Conservation (phyloP, 1,140 invertebrate species). For the Drosophila seguyi region DNA sequence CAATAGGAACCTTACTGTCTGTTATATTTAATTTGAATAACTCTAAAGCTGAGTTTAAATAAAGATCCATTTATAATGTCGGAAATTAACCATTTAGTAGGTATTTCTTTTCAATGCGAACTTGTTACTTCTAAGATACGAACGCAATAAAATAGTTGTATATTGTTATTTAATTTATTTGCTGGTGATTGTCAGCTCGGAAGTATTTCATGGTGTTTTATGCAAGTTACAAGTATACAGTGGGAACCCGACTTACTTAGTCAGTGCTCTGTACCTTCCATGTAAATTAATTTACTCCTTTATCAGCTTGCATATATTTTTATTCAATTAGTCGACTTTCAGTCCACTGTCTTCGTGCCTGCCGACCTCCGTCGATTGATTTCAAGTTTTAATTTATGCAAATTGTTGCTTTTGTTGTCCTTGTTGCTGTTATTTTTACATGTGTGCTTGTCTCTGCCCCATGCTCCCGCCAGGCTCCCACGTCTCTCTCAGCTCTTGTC, state of each 20-base stretch:
- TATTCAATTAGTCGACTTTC: slow-evolving; percentile 7
- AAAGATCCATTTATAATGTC: too few relatives aligned
- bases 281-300: not conserved
- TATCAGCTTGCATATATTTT: slow-evolving; percentile 6
- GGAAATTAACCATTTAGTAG: too few relatives aligned
- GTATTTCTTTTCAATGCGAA: too few relatives aligned
- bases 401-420: slow-evolving; percentile 79
- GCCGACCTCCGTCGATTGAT: slow-evolving; percentile 50
- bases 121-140: not conserved
- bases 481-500: not conserved
- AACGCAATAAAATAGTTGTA: not conserved
- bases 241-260: not conserved
- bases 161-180: not conserved
- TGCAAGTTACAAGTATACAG: not conserved
- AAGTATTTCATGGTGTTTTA: not conserved
- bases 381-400: slow-evolving; percentile 84
- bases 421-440: slow-evolving; percentile 68
- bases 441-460: slow-evolving; percentile 29
- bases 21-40: too few relatives aligned
- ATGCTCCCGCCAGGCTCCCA: not conserved
- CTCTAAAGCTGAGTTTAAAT: too few relatives aligned
- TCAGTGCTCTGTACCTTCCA: too few relatives aligned
- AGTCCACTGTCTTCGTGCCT: slow-evolving; percentile 33
- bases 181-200: not conserved
- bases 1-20: too few relatives aligned